Base-by-base conservation (phyloP, 2,888 invertebrate genomes). In the Parelbella ahira region DNA sequence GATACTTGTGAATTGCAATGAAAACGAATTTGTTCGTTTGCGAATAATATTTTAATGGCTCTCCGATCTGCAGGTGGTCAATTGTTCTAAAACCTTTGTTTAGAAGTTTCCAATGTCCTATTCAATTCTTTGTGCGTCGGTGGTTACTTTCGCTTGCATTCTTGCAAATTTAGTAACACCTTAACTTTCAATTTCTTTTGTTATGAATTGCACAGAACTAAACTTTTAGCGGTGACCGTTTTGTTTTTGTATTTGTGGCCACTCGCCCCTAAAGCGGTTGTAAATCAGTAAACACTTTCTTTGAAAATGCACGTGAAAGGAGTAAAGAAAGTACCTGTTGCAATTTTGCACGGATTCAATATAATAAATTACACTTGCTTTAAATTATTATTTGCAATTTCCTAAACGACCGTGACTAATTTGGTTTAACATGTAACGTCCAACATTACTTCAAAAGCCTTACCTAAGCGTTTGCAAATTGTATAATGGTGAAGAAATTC, bases 1-100 rank as follows among this genome's bases (percentile, higher is more conserved):
- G 24, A 48, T 48, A 46, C 30, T 41, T 41, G 44, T 41, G 37
- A 50, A 52, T 50, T 57, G 49, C 68, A 65, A 56, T 63, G 77
- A 74, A 78, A 82, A 58, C 63, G 76, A 78, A 80, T 71, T 65
- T 62, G 58, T 62, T 53, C n/a, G 50, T 63, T 67, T 66, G 76
- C 78, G 68, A 82, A 84, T 80, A 79, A 77, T 81, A 83, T 84
- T 77, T 77, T 80, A 83, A 83, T 76, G 50, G 58, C 51, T 48
- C 49, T 48, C 48, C 47, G 51, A 73, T 67, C 83, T 48, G 69
- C 77, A 76, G 84, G 84, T 75, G 84, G 81, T 66, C 77, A 60
- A 70, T 77, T 78, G 71, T 78, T 49, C 23, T 28, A 25, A 11
- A 42, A 39, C 52, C 47, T 47, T 57, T 59, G 56, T 57, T 75